These are phyloP conservation scores for Mus musculus DNA, from an alignment of 2,113 vertebrate genomes.

Conservation along the genomic window DNA sequence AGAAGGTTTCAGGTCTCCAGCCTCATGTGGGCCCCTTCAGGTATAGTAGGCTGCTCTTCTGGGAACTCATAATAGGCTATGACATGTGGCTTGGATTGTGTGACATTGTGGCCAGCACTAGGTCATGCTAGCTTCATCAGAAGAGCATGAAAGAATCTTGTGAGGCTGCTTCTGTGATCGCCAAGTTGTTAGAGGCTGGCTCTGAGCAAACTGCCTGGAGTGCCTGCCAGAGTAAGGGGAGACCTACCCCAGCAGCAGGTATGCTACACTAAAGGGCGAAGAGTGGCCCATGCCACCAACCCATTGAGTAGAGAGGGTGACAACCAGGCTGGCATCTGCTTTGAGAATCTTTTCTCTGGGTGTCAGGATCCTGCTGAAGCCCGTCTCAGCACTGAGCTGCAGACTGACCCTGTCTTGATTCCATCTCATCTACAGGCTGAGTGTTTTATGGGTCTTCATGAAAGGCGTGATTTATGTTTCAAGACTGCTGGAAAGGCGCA, in stretches of 20 bases:
- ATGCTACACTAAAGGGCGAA: too few relatives aligned
- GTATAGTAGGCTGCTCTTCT: background rate
- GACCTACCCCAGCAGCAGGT: background rate
- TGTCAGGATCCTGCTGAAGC: accelerated
- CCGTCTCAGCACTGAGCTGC: conserved; percentile 10
- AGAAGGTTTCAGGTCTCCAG: background rate
- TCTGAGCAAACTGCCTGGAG: conserved; percentile 37
- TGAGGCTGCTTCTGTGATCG: accelerated
- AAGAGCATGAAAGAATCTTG: background rate
- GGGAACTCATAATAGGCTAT: accelerated
- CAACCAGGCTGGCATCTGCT: background rate
- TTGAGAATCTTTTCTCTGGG: background rate
- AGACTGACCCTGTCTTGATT: conserved; percentile 57
- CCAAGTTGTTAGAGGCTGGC: background rate
- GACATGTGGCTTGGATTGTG: background rate
- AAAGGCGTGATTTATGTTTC: conserved; percentile 71
- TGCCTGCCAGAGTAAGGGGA: accelerated
- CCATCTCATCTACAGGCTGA: conserved; percentile 61
- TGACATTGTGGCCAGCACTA: background rate
- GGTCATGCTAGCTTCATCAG: background rate
- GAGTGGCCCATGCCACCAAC: background rate
- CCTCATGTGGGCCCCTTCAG: background rate
- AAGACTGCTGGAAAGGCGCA: conserved; percentile 63
- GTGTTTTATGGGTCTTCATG: conserved; percentile 69
- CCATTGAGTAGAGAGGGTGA: too few relatives aligned